Conservation (phyloP, 2,113 vertebrate genomes). For the Polypterus senegalus region DNA sequence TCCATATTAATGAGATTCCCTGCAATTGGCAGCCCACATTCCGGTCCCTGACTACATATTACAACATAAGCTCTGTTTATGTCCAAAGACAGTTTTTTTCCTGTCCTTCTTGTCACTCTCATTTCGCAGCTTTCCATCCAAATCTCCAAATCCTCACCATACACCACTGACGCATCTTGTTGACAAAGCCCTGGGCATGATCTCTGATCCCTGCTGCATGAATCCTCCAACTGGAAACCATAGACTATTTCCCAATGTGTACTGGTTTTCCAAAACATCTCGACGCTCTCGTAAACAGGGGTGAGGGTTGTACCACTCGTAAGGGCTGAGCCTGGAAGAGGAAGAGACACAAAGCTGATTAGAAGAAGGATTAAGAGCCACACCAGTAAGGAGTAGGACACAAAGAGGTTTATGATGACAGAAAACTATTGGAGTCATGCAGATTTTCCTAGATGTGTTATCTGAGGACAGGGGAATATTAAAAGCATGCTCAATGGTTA, state of each 20-base stretch:
- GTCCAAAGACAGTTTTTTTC: not conserved
- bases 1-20: too few relatives aligned
- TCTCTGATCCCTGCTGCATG: constrained; percentile 89
- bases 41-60: not conserved
- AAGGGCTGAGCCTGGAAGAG: constrained; percentile 64
- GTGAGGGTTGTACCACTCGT: constrained; percentile 87
- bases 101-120: not conserved
- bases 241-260: constrained; percentile 82
- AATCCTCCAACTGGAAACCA: constrained; percentile 89
- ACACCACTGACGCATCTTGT: constrained; percentile 86
- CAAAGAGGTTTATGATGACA: not conserved
- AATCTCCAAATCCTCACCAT: constrained; percentile 49
- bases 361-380: not conserved
- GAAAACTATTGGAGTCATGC: too few relatives aligned
- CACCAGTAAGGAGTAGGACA: not conserved
- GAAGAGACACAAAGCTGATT: not conserved
- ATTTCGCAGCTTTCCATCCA: accelerated
- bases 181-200: constrained; percentile 79
- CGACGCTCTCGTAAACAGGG: constrained; percentile 66
- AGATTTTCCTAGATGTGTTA: too few relatives aligned
- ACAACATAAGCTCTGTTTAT: not conserved
- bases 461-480: too few relatives aligned
- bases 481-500: too few relatives aligned
- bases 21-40: too few relatives aligned
- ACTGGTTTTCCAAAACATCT: constrained; percentile 80